Evolutionary conservation across 2,797 vertebrate genomes (phyloP).

Genomic region (Gadopsis marmoratus): DNA sequence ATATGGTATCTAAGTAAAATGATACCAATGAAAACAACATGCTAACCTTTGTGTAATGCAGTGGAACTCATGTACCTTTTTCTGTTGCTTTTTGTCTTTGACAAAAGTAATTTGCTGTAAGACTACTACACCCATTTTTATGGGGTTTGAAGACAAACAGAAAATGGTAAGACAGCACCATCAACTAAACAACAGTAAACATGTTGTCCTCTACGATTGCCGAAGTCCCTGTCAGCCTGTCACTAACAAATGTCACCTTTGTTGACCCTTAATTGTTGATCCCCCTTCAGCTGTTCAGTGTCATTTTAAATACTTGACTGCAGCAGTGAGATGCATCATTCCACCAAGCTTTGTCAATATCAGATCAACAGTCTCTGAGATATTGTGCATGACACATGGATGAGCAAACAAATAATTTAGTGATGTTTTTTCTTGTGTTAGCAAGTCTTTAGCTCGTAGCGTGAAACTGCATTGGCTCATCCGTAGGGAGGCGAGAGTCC

Average conservation of each 20-base stretch:
- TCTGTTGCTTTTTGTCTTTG: not conserved
- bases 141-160: not conserved
- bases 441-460: conserved; percentile 10
- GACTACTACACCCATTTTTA: not conserved
- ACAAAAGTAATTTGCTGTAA: not conserved
- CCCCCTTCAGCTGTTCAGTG: conserved; percentile 68
- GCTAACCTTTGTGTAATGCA: not conserved
- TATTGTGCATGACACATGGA: conserved; percentile 53
- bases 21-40: not conserved
- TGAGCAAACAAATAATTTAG: conserved; percentile 51
- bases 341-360: conserved; percentile 56
- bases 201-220: conserved; percentile 52
- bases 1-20: not conserved
- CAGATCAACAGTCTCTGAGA: conserved; percentile 44
- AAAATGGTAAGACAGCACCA: conserved; percentile 7
- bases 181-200: conserved; percentile 42
- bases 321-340: conserved; percentile 57
- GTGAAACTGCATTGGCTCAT: conserved; percentile 10
- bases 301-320: conserved; percentile 67
- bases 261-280: conserved; percentile 73
- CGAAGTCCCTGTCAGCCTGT: conserved; percentile 64
- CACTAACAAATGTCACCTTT: conserved; percentile 66
- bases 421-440: conserved; percentile 8
- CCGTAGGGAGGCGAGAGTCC: not conserved
- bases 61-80: not conserved